Percentiles rank a stretch among this genome's conserved stretches.
Evolutionary conservation across 2,113 vertebrate species (phyloP).

Genomic region (Sterrhoptilus dennistouni): DNA sequence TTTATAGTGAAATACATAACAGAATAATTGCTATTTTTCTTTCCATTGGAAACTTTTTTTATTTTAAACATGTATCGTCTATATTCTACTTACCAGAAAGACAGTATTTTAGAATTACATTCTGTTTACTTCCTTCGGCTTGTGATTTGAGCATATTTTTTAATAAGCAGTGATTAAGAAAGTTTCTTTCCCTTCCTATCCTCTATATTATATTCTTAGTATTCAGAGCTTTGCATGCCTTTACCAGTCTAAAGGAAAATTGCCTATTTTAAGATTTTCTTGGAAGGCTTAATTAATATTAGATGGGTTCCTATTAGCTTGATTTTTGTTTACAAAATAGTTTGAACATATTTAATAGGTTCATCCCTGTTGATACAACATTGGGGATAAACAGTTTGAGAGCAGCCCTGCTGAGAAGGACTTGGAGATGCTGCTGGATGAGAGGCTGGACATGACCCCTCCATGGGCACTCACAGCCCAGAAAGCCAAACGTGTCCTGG

Average conservation of each 20-base stretch:
- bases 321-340: not conserved
- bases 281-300: not conserved
- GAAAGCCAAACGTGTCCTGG: not conserved
- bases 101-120: not conserved
- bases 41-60: not conserved
- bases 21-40: not conserved
- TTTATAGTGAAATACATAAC: not conserved
- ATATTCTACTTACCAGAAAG: not conserved
- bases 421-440: rapidly evolving
- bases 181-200: not conserved
- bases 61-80: not conserved
- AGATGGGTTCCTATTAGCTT: not conserved
- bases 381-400: not conserved
- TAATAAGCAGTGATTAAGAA: not conserved
- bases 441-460: not conserved
- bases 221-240: not conserved
- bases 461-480: not conserved
- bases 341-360: not conserved
- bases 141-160: not conserved
- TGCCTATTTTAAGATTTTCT: not conserved
- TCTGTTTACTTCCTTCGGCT: not conserved
- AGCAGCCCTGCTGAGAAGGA: rapidly evolving
- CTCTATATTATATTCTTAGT: not conserved
- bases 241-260: not conserved
- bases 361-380: not conserved